phyloP scores from a whole-genome alignment of 2,888 invertebrate species.

The Nezara viridula region DNA sequence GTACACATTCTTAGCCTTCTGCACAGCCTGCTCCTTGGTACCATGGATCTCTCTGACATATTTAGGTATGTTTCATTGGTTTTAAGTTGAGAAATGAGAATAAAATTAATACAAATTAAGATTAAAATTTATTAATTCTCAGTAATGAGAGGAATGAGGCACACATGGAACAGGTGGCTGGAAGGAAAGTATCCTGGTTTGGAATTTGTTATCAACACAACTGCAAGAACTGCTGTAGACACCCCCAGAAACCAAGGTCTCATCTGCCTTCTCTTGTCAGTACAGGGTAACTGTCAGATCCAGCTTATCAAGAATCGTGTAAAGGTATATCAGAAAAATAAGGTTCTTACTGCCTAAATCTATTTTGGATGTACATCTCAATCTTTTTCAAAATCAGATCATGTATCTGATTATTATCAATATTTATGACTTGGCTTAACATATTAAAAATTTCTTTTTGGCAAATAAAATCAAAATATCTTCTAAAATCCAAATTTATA shows the following conservation, averaged over 20 bases:
- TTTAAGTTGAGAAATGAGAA: neutral
- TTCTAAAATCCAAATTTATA: neutral
- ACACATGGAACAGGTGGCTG: slow-evolving; percentile 72
- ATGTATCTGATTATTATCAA: neutral
- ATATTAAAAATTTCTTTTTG: neutral
- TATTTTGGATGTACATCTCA: neutral
- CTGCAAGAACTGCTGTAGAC: slow-evolving; percentile 78
- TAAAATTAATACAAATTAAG: slow-evolving; percentile 72
- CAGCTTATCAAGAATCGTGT: slow-evolving; percentile 64
- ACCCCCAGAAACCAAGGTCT: slow-evolving; percentile 82
- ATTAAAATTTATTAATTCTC: neutral
- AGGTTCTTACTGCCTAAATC: neutral
- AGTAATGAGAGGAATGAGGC: slow-evolving; percentile 62
- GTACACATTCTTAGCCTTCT: slow-evolving; percentile 63
- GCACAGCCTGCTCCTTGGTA: slow-evolving; percentile 60
- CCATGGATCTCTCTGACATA: slow-evolving; percentile 59
- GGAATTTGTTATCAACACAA: slow-evolving; percentile 75
- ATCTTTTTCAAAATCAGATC: neutral
- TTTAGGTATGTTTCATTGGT: neutral
- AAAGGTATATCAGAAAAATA: slow-evolving; percentile 60
- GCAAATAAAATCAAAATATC: neutral
- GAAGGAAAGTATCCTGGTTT: slow-evolving; percentile 74
- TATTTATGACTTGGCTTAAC: neutral
- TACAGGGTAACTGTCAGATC: slow-evolving; percentile 72
- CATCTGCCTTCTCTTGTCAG: slow-evolving; percentile 77